phyloP scores from a whole-genome alignment of 2,113 vertebrate genomes.

The Herpailurus yagouaroundi region DNA sequence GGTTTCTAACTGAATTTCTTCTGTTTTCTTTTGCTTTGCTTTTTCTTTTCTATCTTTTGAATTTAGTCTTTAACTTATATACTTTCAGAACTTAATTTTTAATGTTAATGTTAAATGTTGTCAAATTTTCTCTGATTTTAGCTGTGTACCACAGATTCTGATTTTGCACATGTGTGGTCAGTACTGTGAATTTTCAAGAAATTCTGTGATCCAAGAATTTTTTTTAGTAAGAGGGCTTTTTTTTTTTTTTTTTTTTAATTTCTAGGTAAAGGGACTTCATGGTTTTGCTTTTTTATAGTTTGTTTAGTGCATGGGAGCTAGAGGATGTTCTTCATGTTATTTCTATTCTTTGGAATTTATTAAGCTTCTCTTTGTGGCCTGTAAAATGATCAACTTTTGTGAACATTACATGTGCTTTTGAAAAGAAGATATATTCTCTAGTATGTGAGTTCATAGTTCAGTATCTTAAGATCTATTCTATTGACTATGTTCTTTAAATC shows the following conservation, averaged over 20 bases:
- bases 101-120: not conserved
- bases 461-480: not conserved
- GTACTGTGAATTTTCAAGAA: not conserved
- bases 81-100: not conserved
- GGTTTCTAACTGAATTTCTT: slow-evolving; percentile 1
- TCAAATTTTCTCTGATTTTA: not conserved
- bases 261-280: not conserved
- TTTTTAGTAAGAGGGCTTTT: not conserved
- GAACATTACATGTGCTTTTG: not conserved
- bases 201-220: not conserved
- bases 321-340: not conserved
- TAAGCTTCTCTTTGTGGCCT: not conserved
- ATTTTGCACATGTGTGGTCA: not conserved
- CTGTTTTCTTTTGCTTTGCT: not conserved
- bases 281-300: not conserved
- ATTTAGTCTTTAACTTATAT: not conserved
- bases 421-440: not conserved
- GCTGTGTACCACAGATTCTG: not conserved
- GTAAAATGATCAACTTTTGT: not conserved
- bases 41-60: not conserved
- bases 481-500: not conserved
- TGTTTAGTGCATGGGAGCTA: not conserved
- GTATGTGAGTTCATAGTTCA: not conserved
- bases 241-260: not conserved
- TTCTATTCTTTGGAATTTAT: not conserved